Evolutionary conservation across 1,140 invertebrate genomes (phyloP).

Genomic region (Drosophila albomicans): DNA sequence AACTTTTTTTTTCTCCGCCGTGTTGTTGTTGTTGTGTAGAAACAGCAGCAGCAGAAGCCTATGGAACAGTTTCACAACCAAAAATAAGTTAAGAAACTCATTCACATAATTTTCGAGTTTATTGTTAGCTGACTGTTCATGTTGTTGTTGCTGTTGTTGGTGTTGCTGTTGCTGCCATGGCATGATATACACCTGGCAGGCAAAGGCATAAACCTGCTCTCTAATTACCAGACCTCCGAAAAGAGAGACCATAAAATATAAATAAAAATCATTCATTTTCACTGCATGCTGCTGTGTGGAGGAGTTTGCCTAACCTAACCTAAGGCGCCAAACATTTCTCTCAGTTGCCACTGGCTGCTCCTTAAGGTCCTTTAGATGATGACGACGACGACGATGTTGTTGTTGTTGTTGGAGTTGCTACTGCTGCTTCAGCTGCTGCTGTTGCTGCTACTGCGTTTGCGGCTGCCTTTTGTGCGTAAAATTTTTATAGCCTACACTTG

Average conservation of each 20-base stretch:
- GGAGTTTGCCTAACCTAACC: constrained; percentile 26
- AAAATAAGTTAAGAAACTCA: constrained; percentile 82
- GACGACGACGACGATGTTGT: not conserved
- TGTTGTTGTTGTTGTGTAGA: not conserved
- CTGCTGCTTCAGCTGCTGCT: constrained; percentile 4
- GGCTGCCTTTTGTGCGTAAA: constrained; percentile 71
- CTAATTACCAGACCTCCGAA: constrained; percentile 66
- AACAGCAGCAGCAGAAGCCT: not conserved
- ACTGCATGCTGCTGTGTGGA: constrained; percentile 12
- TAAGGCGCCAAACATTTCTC: constrained; percentile 29
- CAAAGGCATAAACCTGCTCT: constrained; percentile 75
- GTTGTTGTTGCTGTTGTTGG: constrained; percentile 32
- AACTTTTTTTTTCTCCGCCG: constrained; percentile 26
- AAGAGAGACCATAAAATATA: constrained; percentile 75
- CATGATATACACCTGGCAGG: constrained; percentile 65
- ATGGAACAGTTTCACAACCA: constrained; percentile 29
- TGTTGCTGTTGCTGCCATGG: constrained; percentile 39
- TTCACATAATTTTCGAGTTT: constrained; percentile 83
- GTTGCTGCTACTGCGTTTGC: constrained; percentile 26
- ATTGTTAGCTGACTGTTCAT: constrained; percentile 57
- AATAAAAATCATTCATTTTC: constrained; percentile 79
- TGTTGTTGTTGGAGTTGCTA: constrained; percentile 5
- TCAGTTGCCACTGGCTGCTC: not conserved
- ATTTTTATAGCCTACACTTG: constrained; percentile 82
- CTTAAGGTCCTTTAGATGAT: constrained; percentile 37